These are phyloP conservation scores for Pseudotriccus pelzelni DNA, from an alignment of 2,797 vertebrate species.

Conservation along the genomic window DNA sequence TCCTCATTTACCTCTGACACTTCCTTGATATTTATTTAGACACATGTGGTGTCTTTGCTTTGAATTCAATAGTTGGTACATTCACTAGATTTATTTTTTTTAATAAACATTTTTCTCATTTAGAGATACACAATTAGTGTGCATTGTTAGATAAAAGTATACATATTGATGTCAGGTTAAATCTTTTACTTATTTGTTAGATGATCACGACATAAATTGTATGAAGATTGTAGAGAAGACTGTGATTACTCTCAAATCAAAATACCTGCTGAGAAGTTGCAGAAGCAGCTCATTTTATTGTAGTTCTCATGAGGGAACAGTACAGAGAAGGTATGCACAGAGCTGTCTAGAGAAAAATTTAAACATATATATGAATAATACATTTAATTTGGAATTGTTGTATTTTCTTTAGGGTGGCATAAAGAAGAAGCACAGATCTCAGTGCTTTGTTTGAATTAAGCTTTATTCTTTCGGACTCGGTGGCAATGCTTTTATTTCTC, in stretches of 20 bases:
- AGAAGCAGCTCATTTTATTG: constrained; percentile 55
- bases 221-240: constrained; percentile 51
- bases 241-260: constrained; percentile 51
- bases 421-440: constrained; percentile 7
- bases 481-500: neutral
- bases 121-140: constrained; percentile 56
- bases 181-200: constrained; percentile 59
- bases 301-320: constrained; percentile 17
- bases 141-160: constrained; percentile 56
- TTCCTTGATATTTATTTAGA: constrained; percentile 76
- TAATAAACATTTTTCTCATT: constrained; percentile 52
- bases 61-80: constrained; percentile 71
- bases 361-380: neutral
- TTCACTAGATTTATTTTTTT: constrained; percentile 40
- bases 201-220: constrained; percentile 46
- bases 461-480: neutral
- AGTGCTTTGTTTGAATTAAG: neutral
- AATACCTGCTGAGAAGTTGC: constrained; percentile 61
- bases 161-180: constrained; percentile 56
- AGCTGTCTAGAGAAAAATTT: neutral
- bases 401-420: constrained; percentile 31
- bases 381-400: constrained; percentile 45
- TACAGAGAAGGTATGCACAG: neutral
- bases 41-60: constrained; percentile 66
- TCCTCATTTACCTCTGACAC: constrained; percentile 74